Evolutionary conservation across 2,797 vertebrate species (phyloP).

Genomic region (Garrulus glandarius): DNA sequence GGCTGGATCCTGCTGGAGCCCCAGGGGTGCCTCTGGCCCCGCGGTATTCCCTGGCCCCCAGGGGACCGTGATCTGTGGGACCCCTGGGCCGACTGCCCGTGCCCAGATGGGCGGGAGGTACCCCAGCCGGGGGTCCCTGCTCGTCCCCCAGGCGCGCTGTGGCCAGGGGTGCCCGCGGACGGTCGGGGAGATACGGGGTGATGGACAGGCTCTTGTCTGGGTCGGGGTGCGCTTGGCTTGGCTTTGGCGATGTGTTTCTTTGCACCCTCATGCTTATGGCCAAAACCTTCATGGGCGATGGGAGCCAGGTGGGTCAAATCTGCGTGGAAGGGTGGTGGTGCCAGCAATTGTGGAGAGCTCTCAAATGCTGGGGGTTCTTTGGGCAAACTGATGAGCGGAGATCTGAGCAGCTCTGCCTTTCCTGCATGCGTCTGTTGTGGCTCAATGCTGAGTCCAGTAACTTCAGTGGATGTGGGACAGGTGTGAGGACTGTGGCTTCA

Average conservation of each 20-base stretch:
- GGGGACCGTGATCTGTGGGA: neutral
- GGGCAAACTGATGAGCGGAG: neutral
- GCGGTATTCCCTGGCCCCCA: neutral
- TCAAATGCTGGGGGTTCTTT: rapidly evolving
- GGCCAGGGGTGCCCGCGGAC: neutral
- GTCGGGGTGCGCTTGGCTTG: neutral
- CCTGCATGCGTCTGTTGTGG: rapidly evolving
- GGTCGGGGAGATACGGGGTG: no score
- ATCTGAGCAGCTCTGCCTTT: neutral
- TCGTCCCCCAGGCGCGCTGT: neutral
- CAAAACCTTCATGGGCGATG: neutral
- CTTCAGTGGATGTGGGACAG: neutral
- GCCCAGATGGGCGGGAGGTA: neutral
- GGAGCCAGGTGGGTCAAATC: neutral
- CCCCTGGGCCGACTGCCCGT: neutral
- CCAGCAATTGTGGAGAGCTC: rapidly evolving
- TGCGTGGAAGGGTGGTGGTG: neutral
- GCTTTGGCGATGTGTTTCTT: neutral
- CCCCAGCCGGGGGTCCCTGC: neutral
- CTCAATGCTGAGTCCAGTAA: neutral
- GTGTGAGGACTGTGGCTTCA: neutral
- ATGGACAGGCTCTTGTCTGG: rapidly evolving
- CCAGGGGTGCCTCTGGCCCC: neutral
- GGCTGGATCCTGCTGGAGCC: neutral
- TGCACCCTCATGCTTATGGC: rapidly evolving